A percentile compares a stretch with the other conserved stretches of the same genome.
These are phyloP conservation scores for Phrynocephalus forsythii DNA, from an alignment of 2,797 vertebrate genomes.

Conservation along the genomic window DNA sequence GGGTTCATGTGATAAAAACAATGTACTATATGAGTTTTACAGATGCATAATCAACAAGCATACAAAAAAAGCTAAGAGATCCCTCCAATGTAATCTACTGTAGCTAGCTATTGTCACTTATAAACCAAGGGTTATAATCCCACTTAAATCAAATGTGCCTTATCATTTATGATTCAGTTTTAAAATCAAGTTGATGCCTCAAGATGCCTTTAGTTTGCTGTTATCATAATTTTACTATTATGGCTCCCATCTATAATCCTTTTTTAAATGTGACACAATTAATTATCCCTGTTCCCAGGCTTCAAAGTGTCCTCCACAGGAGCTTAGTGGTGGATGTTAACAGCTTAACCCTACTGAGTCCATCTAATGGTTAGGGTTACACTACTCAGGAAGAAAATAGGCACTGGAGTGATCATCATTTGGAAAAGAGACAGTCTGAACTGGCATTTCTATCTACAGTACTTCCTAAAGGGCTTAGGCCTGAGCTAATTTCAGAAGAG, in stretches of 20 bases:
- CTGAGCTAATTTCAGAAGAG: neutral
- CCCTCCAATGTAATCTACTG: slow-evolving; percentile 4
- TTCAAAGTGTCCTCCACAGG: slow-evolving; percentile 21
- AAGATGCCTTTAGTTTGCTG: slow-evolving; percentile 10
- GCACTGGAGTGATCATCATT: slow-evolving; percentile 7
- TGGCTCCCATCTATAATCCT: slow-evolving; percentile 25
- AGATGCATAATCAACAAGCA: slow-evolving; percentile 9
- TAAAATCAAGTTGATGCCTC: slow-evolving; percentile 12
- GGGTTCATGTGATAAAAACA: neutral
- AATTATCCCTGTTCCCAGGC: neutral
- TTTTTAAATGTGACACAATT: slow-evolving; percentile 26
- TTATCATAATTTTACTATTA: slow-evolving; percentile 23
- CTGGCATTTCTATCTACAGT: no score
- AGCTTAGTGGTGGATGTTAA: slow-evolving; percentile 12
- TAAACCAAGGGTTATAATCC: neutral
- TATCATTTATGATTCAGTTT: slow-evolving; percentile 12
- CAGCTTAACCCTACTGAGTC: slow-evolving; percentile 12
- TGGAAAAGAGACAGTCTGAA: neutral
- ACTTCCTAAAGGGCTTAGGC: neutral
- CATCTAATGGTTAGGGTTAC: slow-evolving; percentile 20
- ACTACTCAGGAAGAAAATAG: slow-evolving; percentile 7
- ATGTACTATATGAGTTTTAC: slow-evolving; percentile 18
- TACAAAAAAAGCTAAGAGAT: neutral
- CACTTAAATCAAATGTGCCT: slow-evolving; percentile 9
- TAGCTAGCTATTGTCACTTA: slow-evolving; percentile 7